Conservation (phyloP, 2,113 vertebrate genomes). For the Thamnaconus septentrionalis region DNA sequence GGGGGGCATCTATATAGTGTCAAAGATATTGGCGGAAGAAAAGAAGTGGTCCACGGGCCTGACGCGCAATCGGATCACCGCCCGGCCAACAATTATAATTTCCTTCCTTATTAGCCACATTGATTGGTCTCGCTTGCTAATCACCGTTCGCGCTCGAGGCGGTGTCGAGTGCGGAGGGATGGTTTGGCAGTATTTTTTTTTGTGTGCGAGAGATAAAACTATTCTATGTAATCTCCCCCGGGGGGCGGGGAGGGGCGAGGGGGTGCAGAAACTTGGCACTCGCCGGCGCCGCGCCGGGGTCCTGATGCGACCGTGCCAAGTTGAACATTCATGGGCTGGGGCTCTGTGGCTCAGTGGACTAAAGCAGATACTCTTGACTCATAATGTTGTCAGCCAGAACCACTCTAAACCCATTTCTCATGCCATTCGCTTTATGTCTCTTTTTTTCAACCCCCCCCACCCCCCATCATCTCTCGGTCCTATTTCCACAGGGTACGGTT, state of each 20-base stretch:
- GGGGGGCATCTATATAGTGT: conserved; percentile 10
- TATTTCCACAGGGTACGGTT: conserved; percentile 29
- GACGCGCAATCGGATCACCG: conserved; percentile 1
- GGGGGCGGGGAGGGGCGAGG: conserved; percentile 12
- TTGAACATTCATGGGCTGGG: conserved; percentile 60
- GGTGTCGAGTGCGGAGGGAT: conserved; percentile 32
- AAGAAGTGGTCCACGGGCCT: conserved; percentile 15
- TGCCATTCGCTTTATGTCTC: conserved; percentile 31
- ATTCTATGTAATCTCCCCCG: conserved; percentile 56
- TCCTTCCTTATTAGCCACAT: conserved; percentile 33
- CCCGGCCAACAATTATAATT: conserved; percentile 31
- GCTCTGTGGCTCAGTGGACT: conserved; percentile 56
- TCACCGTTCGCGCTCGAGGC: conserved; percentile 45
- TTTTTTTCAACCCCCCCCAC: background rate
- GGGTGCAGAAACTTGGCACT: conserved; percentile 41
- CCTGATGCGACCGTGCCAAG: conserved; percentile 55
- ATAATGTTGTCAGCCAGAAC: conserved; percentile 56
- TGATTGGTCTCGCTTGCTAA: conserved; percentile 50
- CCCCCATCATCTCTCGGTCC: conserved; percentile 3
- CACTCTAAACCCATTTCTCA: conserved; percentile 59
- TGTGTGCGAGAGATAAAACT: conserved; percentile 51
- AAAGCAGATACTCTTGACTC: conserved; percentile 67
- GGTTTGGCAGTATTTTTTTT: conserved; percentile 52
- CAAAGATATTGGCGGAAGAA: conserved; percentile 26
- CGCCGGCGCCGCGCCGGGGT: conserved; percentile 23